Percentiles rank a stretch among this genome's conserved stretches.
Conservation (phyloP, 2,113 vertebrate species). For the Cebidichthys violaceus region DNA sequence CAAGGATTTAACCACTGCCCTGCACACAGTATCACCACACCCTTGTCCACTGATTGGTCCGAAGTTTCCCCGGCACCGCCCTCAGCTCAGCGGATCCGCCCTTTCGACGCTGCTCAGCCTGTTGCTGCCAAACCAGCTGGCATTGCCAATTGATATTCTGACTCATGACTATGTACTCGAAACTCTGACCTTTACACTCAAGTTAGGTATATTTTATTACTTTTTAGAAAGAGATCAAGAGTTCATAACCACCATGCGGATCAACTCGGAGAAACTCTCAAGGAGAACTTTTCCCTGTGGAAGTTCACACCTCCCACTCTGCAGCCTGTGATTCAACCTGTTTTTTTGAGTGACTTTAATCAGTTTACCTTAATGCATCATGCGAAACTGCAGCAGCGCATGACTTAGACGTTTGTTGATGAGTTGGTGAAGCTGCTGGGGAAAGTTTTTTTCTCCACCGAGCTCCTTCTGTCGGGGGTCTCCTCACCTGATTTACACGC, state of each 20-base stretch:
- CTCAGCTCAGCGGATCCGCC: slow-evolving; percentile 46
- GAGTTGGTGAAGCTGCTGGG: slow-evolving; percentile 26
- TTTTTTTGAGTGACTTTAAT: background rate
- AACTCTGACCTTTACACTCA: slow-evolving; percentile 34
- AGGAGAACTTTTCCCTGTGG: background rate
- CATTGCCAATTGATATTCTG: slow-evolving; percentile 29
- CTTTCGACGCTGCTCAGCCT: slow-evolving; percentile 55
- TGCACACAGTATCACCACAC: slow-evolving; percentile 59
- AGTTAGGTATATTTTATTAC: background rate
- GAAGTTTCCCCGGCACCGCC: slow-evolving; percentile 80
- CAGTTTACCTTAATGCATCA: slow-evolving; percentile 2
- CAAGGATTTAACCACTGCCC: slow-evolving; percentile 54
- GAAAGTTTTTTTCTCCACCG: slow-evolving; percentile 4
- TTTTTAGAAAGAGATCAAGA: background rate
- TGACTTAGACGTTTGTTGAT: slow-evolving; percentile 25
- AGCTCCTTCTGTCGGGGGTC: slow-evolving; percentile 11
- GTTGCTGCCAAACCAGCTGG: slow-evolving; percentile 70
- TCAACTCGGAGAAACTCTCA: slow-evolving; percentile 23
- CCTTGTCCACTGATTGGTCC: slow-evolving; percentile 74
- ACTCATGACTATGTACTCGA: background rate
- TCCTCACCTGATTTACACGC: slow-evolving; percentile 52
- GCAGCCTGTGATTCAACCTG: slow-evolving; percentile 46
- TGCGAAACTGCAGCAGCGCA: slow-evolving; percentile 21
- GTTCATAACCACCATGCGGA: slow-evolving; percentile 18
- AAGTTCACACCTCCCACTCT: slow-evolving; percentile 14